Evolutionary conservation across 2,797 vertebrate species (phyloP), one percentile per base, ranked within the genome.

Genomic region (Pygocentrus nattereri): DNA sequence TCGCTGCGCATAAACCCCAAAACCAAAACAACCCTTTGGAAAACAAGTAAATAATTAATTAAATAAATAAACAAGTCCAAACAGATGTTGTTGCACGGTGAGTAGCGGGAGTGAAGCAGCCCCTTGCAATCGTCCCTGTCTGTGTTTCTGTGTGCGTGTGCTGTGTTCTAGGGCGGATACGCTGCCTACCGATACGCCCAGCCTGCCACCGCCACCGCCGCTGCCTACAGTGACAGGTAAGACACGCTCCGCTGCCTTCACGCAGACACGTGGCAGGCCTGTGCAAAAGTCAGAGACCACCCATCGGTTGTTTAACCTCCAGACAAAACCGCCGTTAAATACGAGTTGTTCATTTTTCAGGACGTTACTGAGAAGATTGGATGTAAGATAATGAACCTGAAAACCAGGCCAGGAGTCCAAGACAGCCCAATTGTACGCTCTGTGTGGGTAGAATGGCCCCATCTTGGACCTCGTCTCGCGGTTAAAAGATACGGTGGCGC

Each of bases 191-290:
- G 97, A 95, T 97, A 98, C 76, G 96, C 96, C 92, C 97, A 98
- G 89, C 97, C 97, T 92, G 95, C 97, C 93, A 96, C 97, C 91
- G 95, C 97, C 93, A 96, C 97, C 87, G 96, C 97, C 88, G 95
- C 97, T 91, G 97, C 97, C 95, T 98, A 98, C 96, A 98, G 97
- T 96, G 97, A 98, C 96, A 98, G 97, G 97, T 98, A 96, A 96
- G 95, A 87, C 41, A 78, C 64, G 67, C 73, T 56, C 64, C 69
- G 69, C 61, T 77, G 70, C 74, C 81, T 68, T 81, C 61, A 73
- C 56, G 69, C 70, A 79, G 75, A 72, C 58, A 71, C 76, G 82
- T 75, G n/a, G 41, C 73, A 71, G 41, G 41, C 12, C 41, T 10
- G 41, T 10, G 41, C 41, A 44, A 1, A 44, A 44, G 41, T 44